phyloP scores from a whole-genome alignment of 1,140 invertebrate species.

The Bombus turneri region DNA sequence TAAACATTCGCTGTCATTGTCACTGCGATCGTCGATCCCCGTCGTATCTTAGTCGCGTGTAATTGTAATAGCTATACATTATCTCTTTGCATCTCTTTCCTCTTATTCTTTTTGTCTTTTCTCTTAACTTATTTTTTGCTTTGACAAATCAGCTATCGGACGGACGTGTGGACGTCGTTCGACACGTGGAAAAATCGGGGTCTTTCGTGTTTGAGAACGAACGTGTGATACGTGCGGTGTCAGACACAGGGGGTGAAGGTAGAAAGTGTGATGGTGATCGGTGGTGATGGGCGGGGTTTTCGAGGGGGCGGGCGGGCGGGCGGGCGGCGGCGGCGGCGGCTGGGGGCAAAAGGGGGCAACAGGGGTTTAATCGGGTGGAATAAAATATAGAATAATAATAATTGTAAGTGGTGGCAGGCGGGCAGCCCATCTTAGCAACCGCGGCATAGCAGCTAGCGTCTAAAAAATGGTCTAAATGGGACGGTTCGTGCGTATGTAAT shows the following conservation, averaged over 20 bases:
- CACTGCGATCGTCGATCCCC: constrained; percentile 66
- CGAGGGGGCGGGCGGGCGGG: not conserved
- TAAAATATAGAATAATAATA: constrained; percentile 66
- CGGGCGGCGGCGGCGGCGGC: not conserved
- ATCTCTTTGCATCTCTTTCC: not conserved
- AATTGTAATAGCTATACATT: too few species aligned
- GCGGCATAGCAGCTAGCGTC: constrained; percentile 79
- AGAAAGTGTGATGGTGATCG: constrained; percentile 25
- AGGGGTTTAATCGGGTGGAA: constrained; percentile 43
- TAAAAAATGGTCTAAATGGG: constrained; percentile 72
- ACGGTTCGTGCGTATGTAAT: constrained; percentile 63
- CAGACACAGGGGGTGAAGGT: constrained; percentile 52
- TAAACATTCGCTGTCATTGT: constrained; percentile 63
- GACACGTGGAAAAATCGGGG: constrained; percentile 18
- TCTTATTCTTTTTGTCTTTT: too few species aligned
- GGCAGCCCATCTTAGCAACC: constrained; percentile 79
- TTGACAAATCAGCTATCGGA: constrained; percentile 13
- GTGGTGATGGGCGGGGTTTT: constrained; percentile 3
- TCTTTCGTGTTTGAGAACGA: constrained; percentile 57
- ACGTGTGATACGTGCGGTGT: constrained; percentile 68
- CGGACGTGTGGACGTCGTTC: constrained; percentile 22
- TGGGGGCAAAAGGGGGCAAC: constrained; percentile 25
- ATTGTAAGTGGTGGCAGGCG: constrained; percentile 79
- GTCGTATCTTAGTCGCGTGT: constrained; percentile 10
- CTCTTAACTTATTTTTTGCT: too few species aligned